Evolutionary conservation across 2,888 invertebrate species (phyloP).

Genomic region (Cheilosia impressa): DNA sequence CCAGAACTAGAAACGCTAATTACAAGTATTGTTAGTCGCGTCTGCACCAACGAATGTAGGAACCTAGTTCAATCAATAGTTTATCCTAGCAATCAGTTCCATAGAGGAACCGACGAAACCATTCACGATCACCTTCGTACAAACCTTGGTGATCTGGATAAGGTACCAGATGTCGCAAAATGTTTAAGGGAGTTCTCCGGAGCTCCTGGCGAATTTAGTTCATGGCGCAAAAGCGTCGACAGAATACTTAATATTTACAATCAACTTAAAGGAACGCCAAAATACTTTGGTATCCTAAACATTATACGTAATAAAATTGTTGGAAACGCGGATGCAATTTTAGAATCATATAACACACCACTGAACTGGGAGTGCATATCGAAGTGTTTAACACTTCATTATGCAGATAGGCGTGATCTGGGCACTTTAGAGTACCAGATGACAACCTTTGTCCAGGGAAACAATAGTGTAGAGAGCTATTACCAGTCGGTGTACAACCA

Average conservation of each 20-base stretch:
- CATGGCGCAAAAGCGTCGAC: slow-evolving; percentile 42
- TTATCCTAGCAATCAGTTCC: neutral
- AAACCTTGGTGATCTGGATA: neutral
- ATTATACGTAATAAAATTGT: neutral
- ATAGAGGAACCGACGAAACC: too few species aligned
- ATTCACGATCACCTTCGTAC: neutral
- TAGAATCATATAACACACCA: neutral
- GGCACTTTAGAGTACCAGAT: slow-evolving; percentile 54
- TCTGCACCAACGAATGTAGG: neutral
- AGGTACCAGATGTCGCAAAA: neutral
- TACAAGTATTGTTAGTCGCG: neutral
- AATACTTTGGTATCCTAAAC: neutral
- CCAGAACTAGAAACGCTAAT: neutral
- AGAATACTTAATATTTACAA: slow-evolving; percentile 34
- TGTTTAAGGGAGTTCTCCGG: slow-evolving; percentile 1
- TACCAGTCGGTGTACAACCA: slow-evolving; percentile 74
- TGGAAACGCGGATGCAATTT: neutral
- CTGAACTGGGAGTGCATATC: neutral
- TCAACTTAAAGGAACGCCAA: neutral
- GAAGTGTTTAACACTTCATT: slow-evolving; percentile 9
- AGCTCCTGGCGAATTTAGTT: neutral
- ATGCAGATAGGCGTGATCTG: slow-evolving; percentile 45
- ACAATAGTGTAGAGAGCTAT: slow-evolving; percentile 55
- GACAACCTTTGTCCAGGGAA: slow-evolving; percentile 27
- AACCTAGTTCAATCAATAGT: slow-evolving; percentile 13